A percentile compares a stretch with the other conserved stretches of the same genome.
Evolutionary conservation across 2,888 invertebrate genomes (phyloP).

Genomic region (Cheilosia vernalis): DNA sequence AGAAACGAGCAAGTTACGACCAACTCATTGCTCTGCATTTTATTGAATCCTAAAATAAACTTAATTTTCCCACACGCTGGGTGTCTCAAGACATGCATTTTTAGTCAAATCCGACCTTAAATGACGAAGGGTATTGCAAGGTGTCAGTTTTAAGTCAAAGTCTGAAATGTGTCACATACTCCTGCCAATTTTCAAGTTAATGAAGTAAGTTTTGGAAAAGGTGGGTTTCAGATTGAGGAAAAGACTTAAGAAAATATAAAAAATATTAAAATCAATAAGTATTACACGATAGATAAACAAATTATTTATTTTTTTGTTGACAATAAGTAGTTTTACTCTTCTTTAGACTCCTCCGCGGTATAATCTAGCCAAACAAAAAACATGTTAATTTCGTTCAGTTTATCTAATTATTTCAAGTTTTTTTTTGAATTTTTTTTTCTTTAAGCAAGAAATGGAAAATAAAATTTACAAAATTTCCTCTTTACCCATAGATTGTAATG

Average conservation of each 20-base stretch:
- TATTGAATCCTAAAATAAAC: too few species aligned
- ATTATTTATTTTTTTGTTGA: conserved; percentile 22
- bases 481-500: conserved; percentile 82
- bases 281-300: conserved; percentile 55
- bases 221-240: background rate
- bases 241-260: background rate
- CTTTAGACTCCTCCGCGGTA: conserved; percentile 54
- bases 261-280: background rate
- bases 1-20: too few species aligned
- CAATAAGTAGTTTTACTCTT: conserved; percentile 4
- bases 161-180: too few species aligned
- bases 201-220: too few species aligned
- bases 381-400: conserved; percentile 38
- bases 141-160: too few species aligned
- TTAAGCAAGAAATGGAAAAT: conserved; percentile 64
- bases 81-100: too few species aligned
- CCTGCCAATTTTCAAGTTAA: too few species aligned
- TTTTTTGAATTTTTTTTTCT: conserved; percentile 17
- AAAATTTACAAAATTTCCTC: conserved; percentile 82
- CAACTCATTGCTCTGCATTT: too few species aligned
- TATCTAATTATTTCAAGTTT: conserved; percentile 36
- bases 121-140: too few species aligned
- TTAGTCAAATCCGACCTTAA: too few species aligned
- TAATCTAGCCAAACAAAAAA: conserved; percentile 13
- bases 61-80: too few species aligned